These are phyloP conservation scores for Sarcophaga bullata DNA, from an alignment of 1,140 invertebrate genomes.

Conservation along the genomic window DNA sequence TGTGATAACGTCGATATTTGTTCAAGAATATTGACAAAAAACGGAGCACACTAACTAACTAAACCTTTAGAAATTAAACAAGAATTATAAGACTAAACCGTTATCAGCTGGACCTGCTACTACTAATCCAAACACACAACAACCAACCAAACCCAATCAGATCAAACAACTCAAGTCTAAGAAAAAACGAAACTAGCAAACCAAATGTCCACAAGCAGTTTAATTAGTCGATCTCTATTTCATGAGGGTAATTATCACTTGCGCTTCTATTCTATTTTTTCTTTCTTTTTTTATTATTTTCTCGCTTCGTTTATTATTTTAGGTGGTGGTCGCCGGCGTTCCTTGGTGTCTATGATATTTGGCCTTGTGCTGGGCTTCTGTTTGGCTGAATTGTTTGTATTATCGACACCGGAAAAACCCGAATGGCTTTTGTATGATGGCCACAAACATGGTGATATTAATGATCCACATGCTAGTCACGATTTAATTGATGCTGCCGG, in stretches of 20 bases:
- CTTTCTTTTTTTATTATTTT: background rate
- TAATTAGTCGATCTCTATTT: conserved; percentile 55
- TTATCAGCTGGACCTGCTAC: background rate
- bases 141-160: background rate
- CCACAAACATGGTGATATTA: conserved; percentile 59
- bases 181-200: background rate
- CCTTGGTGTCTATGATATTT: conserved; percentile 58
- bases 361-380: conserved; percentile 62
- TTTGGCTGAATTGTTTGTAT: conserved; percentile 58
- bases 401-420: conserved; percentile 51
- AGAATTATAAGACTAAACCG: background rate
- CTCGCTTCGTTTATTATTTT: conserved; percentile 3
- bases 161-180: background rate
- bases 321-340: conserved; percentile 56
- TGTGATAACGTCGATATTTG: conserved; percentile 2
- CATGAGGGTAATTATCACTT: conserved; percentile 53
- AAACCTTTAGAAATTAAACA: background rate
- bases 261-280: too few relatives aligned
- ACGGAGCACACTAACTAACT: background rate
- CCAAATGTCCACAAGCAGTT: conserved; percentile 60
- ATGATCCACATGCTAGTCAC: conserved; percentile 72
- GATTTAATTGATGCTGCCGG: conserved; percentile 69
- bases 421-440: conserved; percentile 55
- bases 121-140: too few relatives aligned
- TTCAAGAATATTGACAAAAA: background rate